These are phyloP conservation scores for Lates calcarifer DNA, from an alignment of 2,113 vertebrate species.

Conservation along the genomic window DNA sequence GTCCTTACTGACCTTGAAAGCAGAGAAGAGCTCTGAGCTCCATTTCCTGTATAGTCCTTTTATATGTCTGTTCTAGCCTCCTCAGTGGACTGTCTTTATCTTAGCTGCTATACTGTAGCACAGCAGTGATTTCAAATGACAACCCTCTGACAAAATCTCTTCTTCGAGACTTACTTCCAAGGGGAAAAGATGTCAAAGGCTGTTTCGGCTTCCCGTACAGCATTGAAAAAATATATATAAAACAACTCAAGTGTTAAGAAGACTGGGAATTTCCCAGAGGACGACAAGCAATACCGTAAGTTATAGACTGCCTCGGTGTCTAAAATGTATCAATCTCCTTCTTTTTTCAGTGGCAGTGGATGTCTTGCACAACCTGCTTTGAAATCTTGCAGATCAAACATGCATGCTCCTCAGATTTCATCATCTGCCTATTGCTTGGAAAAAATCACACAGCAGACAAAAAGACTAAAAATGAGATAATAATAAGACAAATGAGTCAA, in stretches of 20 bases:
- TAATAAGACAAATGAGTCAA: not conserved
- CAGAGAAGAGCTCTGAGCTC: slow-evolving; percentile 2
- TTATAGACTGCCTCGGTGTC: not conserved
- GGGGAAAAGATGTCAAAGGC: slow-evolving; percentile 19
- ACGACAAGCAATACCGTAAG: not conserved
- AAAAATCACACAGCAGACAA: not conserved
- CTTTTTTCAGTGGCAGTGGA: not conserved
- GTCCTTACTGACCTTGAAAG: not conserved
- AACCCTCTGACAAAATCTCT: slow-evolving; percentile 31
- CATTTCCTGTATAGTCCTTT: slow-evolving; percentile 2
- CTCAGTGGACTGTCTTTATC: slow-evolving; percentile 35
- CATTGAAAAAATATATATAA: slow-evolving; percentile 14
- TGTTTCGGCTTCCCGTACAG: slow-evolving; percentile 16
- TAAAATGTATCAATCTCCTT: slow-evolving; percentile 5
- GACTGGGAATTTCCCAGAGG: slow-evolving; percentile 49
- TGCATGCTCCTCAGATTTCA: slow-evolving; percentile 22
- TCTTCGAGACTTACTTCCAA: slow-evolving; percentile 18
- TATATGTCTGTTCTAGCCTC: not conserved
- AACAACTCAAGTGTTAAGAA: slow-evolving; percentile 18
- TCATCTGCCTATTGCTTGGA: slow-evolving; percentile 2
- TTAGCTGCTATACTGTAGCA: not conserved
- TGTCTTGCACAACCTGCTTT: slow-evolving; percentile 26
- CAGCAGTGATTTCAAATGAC: slow-evolving; percentile 23
- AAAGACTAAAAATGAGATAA: slow-evolving; percentile 11
- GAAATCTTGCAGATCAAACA: slow-evolving; percentile 37